Base-by-base conservation (phyloP, 2,113 vertebrate genomes). In the Antigone vipio region DNA sequence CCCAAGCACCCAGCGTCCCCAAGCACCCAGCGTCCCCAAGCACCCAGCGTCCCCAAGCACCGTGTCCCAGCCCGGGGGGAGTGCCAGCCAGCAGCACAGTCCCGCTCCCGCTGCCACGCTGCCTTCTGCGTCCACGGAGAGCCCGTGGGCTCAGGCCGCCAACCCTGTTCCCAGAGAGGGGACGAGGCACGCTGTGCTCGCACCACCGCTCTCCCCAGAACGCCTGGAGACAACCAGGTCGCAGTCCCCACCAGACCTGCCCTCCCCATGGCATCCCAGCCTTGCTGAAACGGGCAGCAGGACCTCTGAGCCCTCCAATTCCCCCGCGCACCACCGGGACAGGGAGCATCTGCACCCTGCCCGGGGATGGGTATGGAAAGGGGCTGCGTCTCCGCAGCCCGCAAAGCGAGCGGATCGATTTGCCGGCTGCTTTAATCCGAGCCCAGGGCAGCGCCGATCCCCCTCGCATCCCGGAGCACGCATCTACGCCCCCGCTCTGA, bases 161-260 rank as follows among this genome's bases (percentile, higher is more conserved):
- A 2, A 34, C 40, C 15, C 50, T n/a, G 29, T 2, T 8, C 42
- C 58, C 81, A 67, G 75, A 66, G 19, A 27, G 18, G 34, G 69
- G 23, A 68, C 1, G 0, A 24, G 23, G 27, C 22, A 56, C 0
- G 1, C 5, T 0, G 0, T 38, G 40, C 45, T 76, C 12, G 0
- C 50, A 7, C 55, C 60, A 45, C 13, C 9, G 0, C 18, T 35
- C 29, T 68, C 49, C 44, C 75, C 69, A 73, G 63, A 23, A 67
- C 78, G 32, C 13, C 32, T 5, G 23, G 16, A 47, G 29, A 56
- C 76, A 42, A n/a, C 35, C 60, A n/a, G n/a, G 15, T 17, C 24
- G 74, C 18, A 32, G 35, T 11, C n/a, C 78, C 80, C 1, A 1
- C 30, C 49, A 72, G 58, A 52, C 35, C 44, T 59, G 67, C n/a